Conservation (phyloP, 2,797 vertebrate species). For the Morus bassanus region DNA sequence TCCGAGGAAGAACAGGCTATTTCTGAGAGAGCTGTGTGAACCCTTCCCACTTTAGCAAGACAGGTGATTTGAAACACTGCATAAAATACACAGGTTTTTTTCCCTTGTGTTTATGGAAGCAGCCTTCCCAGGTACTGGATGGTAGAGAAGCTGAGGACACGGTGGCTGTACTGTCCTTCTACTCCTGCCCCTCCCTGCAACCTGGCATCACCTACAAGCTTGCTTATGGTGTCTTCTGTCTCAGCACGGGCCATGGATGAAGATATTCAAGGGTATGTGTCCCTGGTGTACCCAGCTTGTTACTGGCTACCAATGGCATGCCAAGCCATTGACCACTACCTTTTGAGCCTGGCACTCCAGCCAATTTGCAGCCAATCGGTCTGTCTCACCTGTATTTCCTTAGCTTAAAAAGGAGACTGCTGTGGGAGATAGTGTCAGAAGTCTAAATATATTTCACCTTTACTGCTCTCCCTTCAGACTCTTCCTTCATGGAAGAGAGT, state of each 20-base stretch:
- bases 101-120: neutral
- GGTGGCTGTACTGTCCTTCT: neutral
- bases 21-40: neutral
- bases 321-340: neutral
- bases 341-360: neutral
- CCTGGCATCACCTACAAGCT: rapidly evolving
- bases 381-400: neutral
- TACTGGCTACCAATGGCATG: neutral
- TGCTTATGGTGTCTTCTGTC: neutral
- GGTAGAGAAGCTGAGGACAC: neutral
- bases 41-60: neutral
- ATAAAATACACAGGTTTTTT: rapidly evolving
- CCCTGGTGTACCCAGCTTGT: neutral
- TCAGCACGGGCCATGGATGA: neutral
- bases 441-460: neutral
- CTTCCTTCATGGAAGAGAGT: neutral
- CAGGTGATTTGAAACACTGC: neutral
- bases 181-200: neutral
- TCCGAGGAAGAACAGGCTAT: neutral
- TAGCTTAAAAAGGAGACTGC: neutral
- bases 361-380: neutral
- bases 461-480: neutral
- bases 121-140: neutral
- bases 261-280: rapidly evolving
- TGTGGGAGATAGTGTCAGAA: neutral